Conservation (phyloP, 1,140 invertebrate genomes). For the Drosophila nigromelanica region DNA sequence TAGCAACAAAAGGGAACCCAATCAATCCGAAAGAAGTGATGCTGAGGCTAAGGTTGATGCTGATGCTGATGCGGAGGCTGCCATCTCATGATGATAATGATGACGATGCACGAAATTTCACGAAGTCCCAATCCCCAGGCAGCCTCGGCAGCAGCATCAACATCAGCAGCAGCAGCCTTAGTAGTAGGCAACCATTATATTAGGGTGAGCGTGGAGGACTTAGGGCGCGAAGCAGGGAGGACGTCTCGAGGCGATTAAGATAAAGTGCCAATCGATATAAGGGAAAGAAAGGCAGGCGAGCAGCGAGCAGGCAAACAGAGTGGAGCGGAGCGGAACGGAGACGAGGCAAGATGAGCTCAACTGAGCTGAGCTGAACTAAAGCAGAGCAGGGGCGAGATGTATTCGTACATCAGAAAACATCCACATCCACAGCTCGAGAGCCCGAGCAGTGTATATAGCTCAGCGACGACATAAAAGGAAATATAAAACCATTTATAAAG, state of each 20-base stretch:
- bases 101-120: constrained; percentile 75
- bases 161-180: constrained; percentile 2
- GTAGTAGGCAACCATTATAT: constrained; percentile 38
- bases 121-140: constrained; percentile 51
- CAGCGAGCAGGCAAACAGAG: constrained; percentile 20
- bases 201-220: constrained; percentile 39
- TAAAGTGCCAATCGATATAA: constrained; percentile 82
- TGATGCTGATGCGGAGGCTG: too few relatives aligned
- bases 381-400: constrained; percentile 28
- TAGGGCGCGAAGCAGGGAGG: constrained; percentile 58
- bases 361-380: constrained; percentile 3
- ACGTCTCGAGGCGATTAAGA: constrained; percentile 79
- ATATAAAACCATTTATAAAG: constrained; percentile 83
- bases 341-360: constrained; percentile 34
- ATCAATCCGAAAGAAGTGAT: constrained; percentile 12
- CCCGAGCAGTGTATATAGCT: constrained; percentile 28
- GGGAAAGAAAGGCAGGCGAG: constrained; percentile 67
- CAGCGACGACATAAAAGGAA: constrained; percentile 76
- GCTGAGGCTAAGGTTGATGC: constrained; percentile 10
- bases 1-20: constrained; percentile 45
- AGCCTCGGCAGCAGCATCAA: constrained; percentile 19
- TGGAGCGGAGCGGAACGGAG: not conserved
- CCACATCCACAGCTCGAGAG: constrained; percentile 46
- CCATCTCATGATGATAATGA: constrained; percentile 65
- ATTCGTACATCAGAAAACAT: constrained; percentile 31